phyloP scores from a whole-genome alignment of 2,797 vertebrate genomes.

The Dicrostonyx torquatus region DNA sequence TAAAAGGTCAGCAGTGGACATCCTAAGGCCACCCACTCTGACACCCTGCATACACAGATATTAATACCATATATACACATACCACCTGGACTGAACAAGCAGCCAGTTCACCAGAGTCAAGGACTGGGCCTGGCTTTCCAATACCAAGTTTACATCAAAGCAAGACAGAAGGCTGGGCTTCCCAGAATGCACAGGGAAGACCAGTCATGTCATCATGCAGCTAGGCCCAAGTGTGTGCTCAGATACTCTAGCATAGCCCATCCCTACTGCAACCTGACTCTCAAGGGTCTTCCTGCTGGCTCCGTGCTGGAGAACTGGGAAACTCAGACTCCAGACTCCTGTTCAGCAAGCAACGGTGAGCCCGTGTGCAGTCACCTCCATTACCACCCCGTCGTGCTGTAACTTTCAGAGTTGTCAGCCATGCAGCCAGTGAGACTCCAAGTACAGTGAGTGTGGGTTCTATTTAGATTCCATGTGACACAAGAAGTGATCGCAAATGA shows the following conservation, averaged over 20 bases:
- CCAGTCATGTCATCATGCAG: accelerated
- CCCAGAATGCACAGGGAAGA: accelerated
- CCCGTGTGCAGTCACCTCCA: neutral
- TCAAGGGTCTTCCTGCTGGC: neutral
- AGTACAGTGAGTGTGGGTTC: accelerated
- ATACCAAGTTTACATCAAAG: accelerated
- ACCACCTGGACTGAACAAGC: too few relatives aligned
- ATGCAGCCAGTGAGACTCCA: neutral
- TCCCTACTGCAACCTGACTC: neutral
- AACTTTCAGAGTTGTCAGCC: neutral
- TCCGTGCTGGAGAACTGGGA: neutral
- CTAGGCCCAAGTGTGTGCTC: accelerated
- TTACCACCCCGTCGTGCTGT: neutral
- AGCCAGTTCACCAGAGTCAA: too few relatives aligned
- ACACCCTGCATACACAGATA: neutral
- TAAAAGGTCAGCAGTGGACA: neutral
- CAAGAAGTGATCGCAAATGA: neutral
- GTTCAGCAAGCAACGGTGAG: neutral
- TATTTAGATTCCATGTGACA: neutral
- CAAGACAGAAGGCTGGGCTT: accelerated
- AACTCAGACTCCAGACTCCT: neutral
- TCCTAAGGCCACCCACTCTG: neutral
- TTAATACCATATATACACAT: neutral
- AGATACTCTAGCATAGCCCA: too few relatives aligned
- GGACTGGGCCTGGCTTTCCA: too few relatives aligned